Evolutionary conservation across 1,140 invertebrate species (phyloP).

Genomic region (Neodiprion fabricii): DNA sequence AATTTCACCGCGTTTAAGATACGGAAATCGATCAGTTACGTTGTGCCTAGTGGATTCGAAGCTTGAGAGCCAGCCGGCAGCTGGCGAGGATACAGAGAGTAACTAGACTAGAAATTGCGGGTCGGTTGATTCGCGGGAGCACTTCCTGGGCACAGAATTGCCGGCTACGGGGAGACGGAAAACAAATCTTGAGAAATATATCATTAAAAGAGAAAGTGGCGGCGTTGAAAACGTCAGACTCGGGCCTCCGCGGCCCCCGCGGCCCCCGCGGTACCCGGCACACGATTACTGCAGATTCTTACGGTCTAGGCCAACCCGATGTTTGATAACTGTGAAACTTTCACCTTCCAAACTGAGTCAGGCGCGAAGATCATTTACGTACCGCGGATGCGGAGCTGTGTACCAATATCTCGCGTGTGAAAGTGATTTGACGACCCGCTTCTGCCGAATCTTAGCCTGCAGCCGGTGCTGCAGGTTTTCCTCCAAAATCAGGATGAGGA

Average conservation of each 20-base stretch:
- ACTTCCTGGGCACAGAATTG: neutral
- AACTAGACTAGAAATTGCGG: no score
- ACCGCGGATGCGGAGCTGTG: neutral
- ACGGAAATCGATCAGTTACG: no score
- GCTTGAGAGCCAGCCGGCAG: no score
- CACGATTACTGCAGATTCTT: constrained; percentile 26
- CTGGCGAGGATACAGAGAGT: no score
- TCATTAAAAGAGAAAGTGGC: constrained; percentile 38
- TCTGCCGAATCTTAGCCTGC: no score
- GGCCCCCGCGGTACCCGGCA: neutral
- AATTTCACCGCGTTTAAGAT: no score
- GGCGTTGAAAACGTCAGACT: constrained; percentile 9
- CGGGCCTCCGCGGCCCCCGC: neutral
- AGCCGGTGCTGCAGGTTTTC: no score
- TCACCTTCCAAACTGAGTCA: constrained; percentile 35
- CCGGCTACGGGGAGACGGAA: neutral
- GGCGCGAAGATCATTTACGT: neutral
- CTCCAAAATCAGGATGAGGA: no score
- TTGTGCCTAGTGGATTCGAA: no score
- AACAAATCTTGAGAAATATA: constrained; percentile 21
- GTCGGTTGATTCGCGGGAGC: neutral
- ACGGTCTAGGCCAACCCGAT: constrained; percentile 47
- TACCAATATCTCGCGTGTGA: neutral
- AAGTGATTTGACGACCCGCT: neutral
- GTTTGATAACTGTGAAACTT: constrained; percentile 51